A percentile compares a stretch with the other conserved stretches of the same genome.
These are phyloP conservation scores for Clinocottus analis DNA, from an alignment of 2,113 vertebrate species.

Conservation along the genomic window DNA sequence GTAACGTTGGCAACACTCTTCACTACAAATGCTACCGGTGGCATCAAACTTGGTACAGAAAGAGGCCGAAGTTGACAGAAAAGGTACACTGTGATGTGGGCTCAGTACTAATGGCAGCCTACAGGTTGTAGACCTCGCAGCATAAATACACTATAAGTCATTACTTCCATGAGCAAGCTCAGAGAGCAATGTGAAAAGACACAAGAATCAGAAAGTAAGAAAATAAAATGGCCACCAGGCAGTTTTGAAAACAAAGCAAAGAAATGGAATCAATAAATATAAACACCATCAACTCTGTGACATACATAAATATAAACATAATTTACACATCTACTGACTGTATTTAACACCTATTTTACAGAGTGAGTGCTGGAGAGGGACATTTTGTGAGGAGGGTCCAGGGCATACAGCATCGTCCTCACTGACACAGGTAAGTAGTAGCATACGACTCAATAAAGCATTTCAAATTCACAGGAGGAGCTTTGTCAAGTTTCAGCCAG, in stretches of 20 bases:
- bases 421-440: slow-evolving; percentile 69
- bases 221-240: slow-evolving; percentile 77
- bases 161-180: slow-evolving; percentile 61
- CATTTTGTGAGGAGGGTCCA: slow-evolving; percentile 53
- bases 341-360: slow-evolving; percentile 77
- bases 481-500: slow-evolving; percentile 80
- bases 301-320: slow-evolving; percentile 85
- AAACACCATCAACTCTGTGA: slow-evolving; percentile 83
- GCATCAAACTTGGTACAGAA: slow-evolving; percentile 57
- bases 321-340: slow-evolving; percentile 80
- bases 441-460: slow-evolving; percentile 77
- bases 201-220: slow-evolving; percentile 69
- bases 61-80: slow-evolving; percentile 52
- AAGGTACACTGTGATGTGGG: slow-evolving; percentile 57
- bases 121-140: slow-evolving; percentile 68
- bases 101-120: slow-evolving; percentile 62
- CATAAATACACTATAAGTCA: slow-evolving; percentile 75
- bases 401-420: slow-evolving; percentile 61
- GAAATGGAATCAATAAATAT: slow-evolving; percentile 81
- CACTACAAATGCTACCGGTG: slow-evolving; percentile 50
- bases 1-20: slow-evolving; percentile 54
- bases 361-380: slow-evolving; percentile 64
- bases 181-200: slow-evolving; percentile 62
- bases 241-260: slow-evolving; percentile 76
- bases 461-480: slow-evolving; percentile 78